Percentiles rank a stretch among this genome's conserved stretches.
These are phyloP conservation scores for Vipera latastei DNA, from an alignment of 2,797 vertebrate genomes.

Conservation along the genomic window DNA sequence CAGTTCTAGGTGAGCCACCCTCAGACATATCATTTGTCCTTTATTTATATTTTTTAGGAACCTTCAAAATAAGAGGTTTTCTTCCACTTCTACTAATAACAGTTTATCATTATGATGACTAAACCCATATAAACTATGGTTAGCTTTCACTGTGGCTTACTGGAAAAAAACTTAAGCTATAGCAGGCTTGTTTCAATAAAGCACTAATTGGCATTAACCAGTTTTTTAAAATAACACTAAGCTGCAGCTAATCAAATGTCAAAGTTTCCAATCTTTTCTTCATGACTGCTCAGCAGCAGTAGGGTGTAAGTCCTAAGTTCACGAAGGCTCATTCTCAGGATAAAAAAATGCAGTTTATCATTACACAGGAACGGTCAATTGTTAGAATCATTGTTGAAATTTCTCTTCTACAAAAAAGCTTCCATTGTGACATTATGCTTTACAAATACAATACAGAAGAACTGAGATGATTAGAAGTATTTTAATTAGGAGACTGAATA, in stretches of 20 bases:
- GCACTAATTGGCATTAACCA: background rate
- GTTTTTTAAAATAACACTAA: background rate
- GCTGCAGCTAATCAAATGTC: background rate
- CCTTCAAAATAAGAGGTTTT: background rate
- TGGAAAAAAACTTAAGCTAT: background rate
- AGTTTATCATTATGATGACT: background rate
- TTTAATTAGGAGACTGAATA: background rate
- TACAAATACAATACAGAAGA: background rate
- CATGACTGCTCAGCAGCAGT: too few relatives aligned
- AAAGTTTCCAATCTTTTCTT: background rate
- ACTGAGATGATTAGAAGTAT: background rate
- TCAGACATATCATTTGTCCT: background rate
- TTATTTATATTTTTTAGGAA: background rate
- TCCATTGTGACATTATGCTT: background rate
- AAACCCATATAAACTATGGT: background rate
- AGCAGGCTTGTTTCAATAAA: background rate
- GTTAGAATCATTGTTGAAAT: background rate
- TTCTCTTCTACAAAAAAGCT: background rate
- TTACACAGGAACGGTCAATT: background rate
- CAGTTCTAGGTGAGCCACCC: background rate
- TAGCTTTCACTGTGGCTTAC: background rate
- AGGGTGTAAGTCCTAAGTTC: background rate
- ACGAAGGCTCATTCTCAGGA: background rate
- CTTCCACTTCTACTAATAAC: background rate
- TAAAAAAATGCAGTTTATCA: background rate